Percentiles rank a stretch among this genome's conserved stretches.
These are phyloP conservation scores for Heliconius himera DNA, from an alignment of 1,140 invertebrate species.

Conservation along the genomic window DNA sequence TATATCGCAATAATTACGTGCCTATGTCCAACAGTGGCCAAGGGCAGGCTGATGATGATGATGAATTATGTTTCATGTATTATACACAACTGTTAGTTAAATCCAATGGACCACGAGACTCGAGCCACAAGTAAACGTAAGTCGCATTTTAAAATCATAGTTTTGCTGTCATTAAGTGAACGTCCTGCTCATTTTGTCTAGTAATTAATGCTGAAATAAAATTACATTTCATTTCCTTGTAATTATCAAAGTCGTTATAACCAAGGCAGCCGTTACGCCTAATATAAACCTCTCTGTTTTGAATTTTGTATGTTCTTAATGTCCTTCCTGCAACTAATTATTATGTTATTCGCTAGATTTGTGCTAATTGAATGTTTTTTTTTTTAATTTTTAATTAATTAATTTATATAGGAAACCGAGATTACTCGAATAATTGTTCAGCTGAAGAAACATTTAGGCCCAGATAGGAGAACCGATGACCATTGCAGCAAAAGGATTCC, in stretches of 20 bases:
- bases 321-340: not conserved
- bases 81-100: too few species aligned
- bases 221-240: not conserved
- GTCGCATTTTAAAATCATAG: too few species aligned
- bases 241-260: constrained; percentile 6
- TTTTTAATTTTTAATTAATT: constrained; percentile 4
- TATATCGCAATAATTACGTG: too few species aligned
- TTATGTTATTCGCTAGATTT: not conserved
- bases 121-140: too few species aligned
- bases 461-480: too few species aligned
- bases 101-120: too few species aligned
- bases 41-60: too few species aligned
- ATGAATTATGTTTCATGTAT: too few species aligned
- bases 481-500: too few species aligned
- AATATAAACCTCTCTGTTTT: not conserved
- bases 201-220: not conserved
- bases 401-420: not conserved
- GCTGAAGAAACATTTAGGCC: too few species aligned
- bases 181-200: not conserved
- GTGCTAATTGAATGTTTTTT: not conserved
- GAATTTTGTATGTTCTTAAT: not conserved
- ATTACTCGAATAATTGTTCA: too few species aligned
- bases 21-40: too few species aligned
- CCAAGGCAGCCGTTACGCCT: constrained; percentile 10
- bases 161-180: not conserved